These are phyloP conservation scores for Stigmatopora nigra DNA, from an alignment of 2,113 vertebrate genomes.

Conservation along the genomic window DNA sequence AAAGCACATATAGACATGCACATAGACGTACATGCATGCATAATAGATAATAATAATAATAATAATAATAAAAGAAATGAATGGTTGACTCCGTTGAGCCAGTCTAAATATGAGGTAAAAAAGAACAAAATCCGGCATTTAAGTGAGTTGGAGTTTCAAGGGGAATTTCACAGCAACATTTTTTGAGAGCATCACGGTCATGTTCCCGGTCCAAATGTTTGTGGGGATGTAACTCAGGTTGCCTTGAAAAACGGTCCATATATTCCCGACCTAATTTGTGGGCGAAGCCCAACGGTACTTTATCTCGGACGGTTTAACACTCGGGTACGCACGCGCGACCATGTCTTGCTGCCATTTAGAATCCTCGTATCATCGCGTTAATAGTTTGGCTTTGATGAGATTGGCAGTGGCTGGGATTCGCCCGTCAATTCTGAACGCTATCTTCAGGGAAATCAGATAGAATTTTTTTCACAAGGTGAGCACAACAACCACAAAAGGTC, in stretches of 20 bases:
- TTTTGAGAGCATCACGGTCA: background rate
- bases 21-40: too few species aligned
- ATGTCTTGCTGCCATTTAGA: slow-evolving; percentile 47
- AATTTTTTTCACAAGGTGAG: slow-evolving; percentile 46
- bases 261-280: slow-evolving; percentile 30
- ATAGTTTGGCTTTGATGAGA: slow-evolving; percentile 61
- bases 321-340: slow-evolving; percentile 36
- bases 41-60: too few species aligned
- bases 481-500: slow-evolving; percentile 52
- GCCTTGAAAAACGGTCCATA: slow-evolving; percentile 22
- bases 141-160: background rate
- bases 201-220: background rate
- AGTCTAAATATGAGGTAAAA: too few species aligned
- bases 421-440: slow-evolving; percentile 38
- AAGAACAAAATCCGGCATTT: background rate
- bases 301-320: slow-evolving; percentile 42
- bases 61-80: too few species aligned
- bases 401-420: slow-evolving; percentile 52
- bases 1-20: too few species aligned
- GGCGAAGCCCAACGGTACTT: slow-evolving; percentile 16
- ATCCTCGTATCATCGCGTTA: slow-evolving; percentile 52
- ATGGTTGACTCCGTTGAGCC: too few species aligned
- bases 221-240: background rate
- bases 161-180: background rate
- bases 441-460: slow-evolving; percentile 63